Evolutionary conservation across 2,797 vertebrate genomes (phyloP).

Genomic region (Babyrousa celebensis): DNA sequence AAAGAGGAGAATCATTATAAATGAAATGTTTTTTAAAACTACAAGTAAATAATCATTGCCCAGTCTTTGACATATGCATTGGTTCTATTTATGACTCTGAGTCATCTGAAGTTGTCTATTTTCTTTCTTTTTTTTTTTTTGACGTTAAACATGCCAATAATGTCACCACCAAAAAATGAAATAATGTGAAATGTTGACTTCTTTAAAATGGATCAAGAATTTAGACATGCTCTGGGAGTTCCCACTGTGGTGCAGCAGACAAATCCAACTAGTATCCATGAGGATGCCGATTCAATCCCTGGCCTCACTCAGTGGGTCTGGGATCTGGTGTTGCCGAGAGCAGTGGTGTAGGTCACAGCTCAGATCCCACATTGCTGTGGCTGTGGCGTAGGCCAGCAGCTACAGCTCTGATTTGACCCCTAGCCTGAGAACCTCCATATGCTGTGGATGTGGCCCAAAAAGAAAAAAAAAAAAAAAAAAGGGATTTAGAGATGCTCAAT

Average conservation of each 20-base stretch:
- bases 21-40: not conserved
- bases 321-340: too few species aligned
- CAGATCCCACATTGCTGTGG: too few species aligned
- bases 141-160: constrained; percentile 18
- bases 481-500: constrained; percentile 36
- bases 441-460: too few species aligned
- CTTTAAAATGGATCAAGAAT: constrained; percentile 18
- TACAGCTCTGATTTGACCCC: too few species aligned
- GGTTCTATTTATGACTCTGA: constrained; percentile 2
- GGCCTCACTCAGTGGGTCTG: too few species aligned
- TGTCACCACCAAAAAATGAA: not conserved
- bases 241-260: too few species aligned
- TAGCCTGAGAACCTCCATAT: too few species aligned
- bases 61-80: not conserved
- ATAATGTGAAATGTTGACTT: constrained; percentile 17
- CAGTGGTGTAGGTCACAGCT: too few species aligned
- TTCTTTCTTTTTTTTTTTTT: constrained; percentile 43
- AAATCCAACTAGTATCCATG: too few species aligned
- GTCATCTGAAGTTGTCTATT: constrained; percentile 19
- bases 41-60: not conserved
- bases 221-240: not conserved
- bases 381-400: too few species aligned
- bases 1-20: constrained; percentile 47
- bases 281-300: too few species aligned
- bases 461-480: too few species aligned